Evolutionary conservation across 2,888 invertebrate species (phyloP).

Genomic region (Hypena proboscidalis): DNA sequence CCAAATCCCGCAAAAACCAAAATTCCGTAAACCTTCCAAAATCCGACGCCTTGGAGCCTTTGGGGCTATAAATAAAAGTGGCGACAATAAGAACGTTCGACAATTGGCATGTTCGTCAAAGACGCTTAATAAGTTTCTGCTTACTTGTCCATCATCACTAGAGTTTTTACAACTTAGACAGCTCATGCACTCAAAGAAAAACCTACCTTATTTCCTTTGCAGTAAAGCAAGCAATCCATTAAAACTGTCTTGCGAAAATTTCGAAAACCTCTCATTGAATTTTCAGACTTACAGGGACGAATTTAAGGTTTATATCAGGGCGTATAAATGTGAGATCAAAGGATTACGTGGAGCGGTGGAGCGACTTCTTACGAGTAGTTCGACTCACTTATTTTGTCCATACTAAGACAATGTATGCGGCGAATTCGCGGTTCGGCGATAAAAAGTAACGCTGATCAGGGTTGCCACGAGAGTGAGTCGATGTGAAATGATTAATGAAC

Average conservation of each 20-base stretch:
- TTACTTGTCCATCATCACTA: constrained; percentile 74
- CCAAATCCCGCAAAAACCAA: constrained; percentile 32
- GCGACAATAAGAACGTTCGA: constrained; percentile 59
- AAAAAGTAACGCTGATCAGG: constrained; percentile 64
- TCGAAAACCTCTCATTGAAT: constrained; percentile 7
- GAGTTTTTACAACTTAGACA: constrained; percentile 56
- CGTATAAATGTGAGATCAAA: constrained; percentile 52
- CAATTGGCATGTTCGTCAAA: constrained; percentile 76
- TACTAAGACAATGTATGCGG: constrained; percentile 78
- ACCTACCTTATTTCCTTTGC: constrained; percentile 7
- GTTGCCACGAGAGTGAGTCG: constrained; percentile 39
- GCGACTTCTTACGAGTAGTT: constrained; percentile 71
- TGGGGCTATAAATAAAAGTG: constrained; percentile 39
- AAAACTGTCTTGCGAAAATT: constrained; percentile 6
- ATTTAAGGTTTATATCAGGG: constrained; percentile 35
- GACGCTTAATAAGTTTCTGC: constrained; percentile 75
- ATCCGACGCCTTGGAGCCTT: constrained; percentile 29
- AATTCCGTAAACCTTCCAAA: constrained; percentile 39
- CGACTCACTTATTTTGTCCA: constrained; percentile 79
- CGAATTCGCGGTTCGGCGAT: constrained; percentile 64
- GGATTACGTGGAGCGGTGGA: constrained; percentile 55
- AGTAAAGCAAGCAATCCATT: constrained; percentile 18
- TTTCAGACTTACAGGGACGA: constrained; percentile 13
- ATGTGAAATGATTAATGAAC: too few relatives aligned
- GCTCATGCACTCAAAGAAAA: constrained; percentile 27